Evolutionary conservation across 2,888 invertebrate genomes (phyloP), one percentile per base, ranked within the genome.

Genomic region (Limnephilus rhombicus): DNA sequence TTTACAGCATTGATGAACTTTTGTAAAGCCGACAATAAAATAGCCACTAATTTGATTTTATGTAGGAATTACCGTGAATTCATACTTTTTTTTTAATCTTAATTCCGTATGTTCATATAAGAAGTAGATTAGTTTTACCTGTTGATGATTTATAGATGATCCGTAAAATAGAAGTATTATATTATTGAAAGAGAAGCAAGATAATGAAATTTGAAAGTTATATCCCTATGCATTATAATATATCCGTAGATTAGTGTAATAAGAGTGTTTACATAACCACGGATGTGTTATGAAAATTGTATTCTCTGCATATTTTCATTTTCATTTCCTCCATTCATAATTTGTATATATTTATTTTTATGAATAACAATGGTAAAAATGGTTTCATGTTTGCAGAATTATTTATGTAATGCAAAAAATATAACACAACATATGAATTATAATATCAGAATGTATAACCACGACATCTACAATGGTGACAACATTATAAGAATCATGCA

Each of bases 361-460:
- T 92, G 80, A 93, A 93, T 93, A 90, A 93, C 93, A 92, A 93
- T 91, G 88, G 93, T 92, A 89, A 91, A 91, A 93, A 93, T 92
- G 92, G 92, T 85, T 45, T 85, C 37, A 85, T 41, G 85, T 49
- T 24, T 86, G 49, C 86, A 12, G 45, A 86, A 86, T 86, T n/a
- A 29, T 45, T 45, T 86, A 15, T 86, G 29, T 86, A 45, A 86
- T 18, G 18, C 45, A 41, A 49, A 86, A n/a, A 45, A 85, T n/a
- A 85, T 85, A 45, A 29, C 45, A 82, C 29, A 31, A 82, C 82
- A 34, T 45, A 29, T 68, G 18, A 68, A 68, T 68, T 68, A n/a
- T 9, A 24, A 24, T 68, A n/a, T 53, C 3, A 53, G 53, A 1
- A 18, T 53, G 53, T 18, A 53, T 53, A 53, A 53, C 18, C 53